phyloP scores from a whole-genome alignment of 2,888 invertebrate genomes.

The Chymomyza fuscimana region DNA sequence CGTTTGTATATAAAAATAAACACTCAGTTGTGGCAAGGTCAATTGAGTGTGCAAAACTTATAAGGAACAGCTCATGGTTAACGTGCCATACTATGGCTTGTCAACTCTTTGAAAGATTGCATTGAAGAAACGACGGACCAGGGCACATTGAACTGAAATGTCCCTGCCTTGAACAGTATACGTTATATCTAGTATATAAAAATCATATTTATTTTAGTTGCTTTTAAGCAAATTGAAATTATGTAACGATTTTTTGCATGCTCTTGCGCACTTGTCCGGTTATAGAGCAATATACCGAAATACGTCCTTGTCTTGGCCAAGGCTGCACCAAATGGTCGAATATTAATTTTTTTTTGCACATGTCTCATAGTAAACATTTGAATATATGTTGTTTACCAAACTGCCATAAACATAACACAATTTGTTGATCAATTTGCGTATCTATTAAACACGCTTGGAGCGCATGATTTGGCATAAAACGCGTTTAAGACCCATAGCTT shows the following conservation, averaged over 20 bases:
- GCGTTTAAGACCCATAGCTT: background rate
- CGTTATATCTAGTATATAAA: background rate
- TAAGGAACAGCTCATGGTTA: conserved; percentile 21
- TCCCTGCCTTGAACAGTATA: conserved; percentile 37
- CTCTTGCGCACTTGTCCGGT: conserved; percentile 24
- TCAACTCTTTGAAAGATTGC: background rate
- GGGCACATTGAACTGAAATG: conserved; percentile 12
- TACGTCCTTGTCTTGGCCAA: conserved; percentile 53
- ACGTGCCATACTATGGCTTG: background rate
- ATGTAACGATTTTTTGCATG: conserved; percentile 24
- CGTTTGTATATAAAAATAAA: conserved; percentile 40
- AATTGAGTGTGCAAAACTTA: conserved; percentile 20
- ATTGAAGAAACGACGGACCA: background rate
- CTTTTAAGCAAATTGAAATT: conserved; percentile 36
- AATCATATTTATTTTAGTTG: conserved; percentile 16
- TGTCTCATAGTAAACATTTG: background rate
- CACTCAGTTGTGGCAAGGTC: conserved; percentile 52
- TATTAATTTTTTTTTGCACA: background rate
- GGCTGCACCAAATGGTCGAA: conserved; percentile 1
- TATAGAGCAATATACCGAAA: conserved; percentile 49
- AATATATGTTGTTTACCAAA: background rate
- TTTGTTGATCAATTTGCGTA: too few species aligned
- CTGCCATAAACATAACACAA: too few species aligned
- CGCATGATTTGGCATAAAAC: background rate
- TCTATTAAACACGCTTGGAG: too few species aligned